Base-by-base conservation (phyloP, 1,140 invertebrate genomes). In the Ylistrum balloti region DNA sequence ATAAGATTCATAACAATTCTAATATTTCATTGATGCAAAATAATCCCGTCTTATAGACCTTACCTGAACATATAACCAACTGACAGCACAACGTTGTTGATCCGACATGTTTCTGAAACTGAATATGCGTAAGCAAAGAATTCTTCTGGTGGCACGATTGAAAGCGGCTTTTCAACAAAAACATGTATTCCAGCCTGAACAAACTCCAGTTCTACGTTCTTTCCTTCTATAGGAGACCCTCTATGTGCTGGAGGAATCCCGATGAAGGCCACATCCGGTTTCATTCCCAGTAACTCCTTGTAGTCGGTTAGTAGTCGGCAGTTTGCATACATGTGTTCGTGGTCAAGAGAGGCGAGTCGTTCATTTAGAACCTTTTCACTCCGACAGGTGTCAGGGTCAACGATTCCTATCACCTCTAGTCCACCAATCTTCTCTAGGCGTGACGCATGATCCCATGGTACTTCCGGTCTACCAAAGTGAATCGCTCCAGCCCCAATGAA, bases 51-150 rank as follows among this genome's bases (percentile, higher is more conserved):
- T n/a, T n/a, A n/a, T n/a, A 41, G 2, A 13, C 15, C 2, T 9
- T 91, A 91, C 91, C 91, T 92, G 86, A 92, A 92, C 91, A 92
- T 92, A 33, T 92, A 92, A n/a, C 91, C 91, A 0, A 92, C 91
- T 41, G 90, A 92, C 10, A 92, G 33, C 17, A 92, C 85, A 0
- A 92, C 88, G 32, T 91, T 90, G n/a, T 92, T 91, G 17, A 89
- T 85, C n/a, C 34, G 35, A 28, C 88, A 85, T 5, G 90, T 87
- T 22, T 86, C 35, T n/a, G 45, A n/a, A 0, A 92, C 86, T 0
- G 88, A 86, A 10, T 88, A 45, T 10, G 48, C 85, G 48, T 92
- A 92, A 10, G 33, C 74, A 13, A 33, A 85, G 86, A 92, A 92
- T 28, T 91, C 86, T 41, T 92, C 91, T n/a, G 90, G 88, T 86